phyloP scores from a whole-genome alignment of 2,113 vertebrate genomes.

The Pagrus major region DNA sequence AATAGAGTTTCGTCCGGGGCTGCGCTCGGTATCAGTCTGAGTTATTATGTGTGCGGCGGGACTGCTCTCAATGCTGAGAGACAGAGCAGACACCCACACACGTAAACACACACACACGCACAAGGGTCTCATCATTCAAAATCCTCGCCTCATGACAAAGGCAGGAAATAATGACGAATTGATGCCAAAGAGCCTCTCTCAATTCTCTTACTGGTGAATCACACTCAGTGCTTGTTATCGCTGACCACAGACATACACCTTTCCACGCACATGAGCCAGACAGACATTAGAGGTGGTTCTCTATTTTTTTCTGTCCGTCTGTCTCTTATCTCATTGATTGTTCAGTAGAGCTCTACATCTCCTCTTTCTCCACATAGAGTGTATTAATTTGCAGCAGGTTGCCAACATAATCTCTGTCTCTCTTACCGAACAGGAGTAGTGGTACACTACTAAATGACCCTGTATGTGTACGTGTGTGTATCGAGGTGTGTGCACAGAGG shows the following conservation, averaged over 20 bases:
- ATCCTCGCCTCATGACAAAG: constrained; percentile 35
- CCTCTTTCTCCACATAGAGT: not conserved
- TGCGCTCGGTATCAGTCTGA: constrained; percentile 60
- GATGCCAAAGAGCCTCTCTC: constrained; percentile 44
- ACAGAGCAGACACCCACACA: constrained; percentile 52
- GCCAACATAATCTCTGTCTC: not conserved
- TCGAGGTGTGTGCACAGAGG: constrained; percentile 1
- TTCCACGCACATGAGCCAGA: constrained; percentile 3
- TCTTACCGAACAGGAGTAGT: constrained; percentile 6
- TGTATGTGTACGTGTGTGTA: not conserved
- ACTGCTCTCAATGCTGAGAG: constrained; percentile 50
- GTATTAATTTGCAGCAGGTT: constrained; percentile 19
- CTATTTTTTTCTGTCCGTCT: not conserved
- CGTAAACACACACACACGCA: constrained; percentile 41
- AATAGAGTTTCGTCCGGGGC: constrained; percentile 61
- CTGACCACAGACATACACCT: constrained; percentile 36
- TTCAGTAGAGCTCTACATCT: not conserved
- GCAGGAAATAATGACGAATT: constrained; percentile 59
- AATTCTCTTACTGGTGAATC: constrained; percentile 37
- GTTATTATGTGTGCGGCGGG: constrained; percentile 46
- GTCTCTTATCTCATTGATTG: constrained; percentile 7
- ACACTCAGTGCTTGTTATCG: constrained; percentile 28
- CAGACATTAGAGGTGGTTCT: constrained; percentile 13
- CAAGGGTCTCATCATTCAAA: constrained; percentile 57
- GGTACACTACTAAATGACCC: not conserved